Evolutionary conservation across 2,113 vertebrate genomes (phyloP), one percentile per base, ranked within the genome.

Genomic region (Ifrita kowaldi): DNA sequence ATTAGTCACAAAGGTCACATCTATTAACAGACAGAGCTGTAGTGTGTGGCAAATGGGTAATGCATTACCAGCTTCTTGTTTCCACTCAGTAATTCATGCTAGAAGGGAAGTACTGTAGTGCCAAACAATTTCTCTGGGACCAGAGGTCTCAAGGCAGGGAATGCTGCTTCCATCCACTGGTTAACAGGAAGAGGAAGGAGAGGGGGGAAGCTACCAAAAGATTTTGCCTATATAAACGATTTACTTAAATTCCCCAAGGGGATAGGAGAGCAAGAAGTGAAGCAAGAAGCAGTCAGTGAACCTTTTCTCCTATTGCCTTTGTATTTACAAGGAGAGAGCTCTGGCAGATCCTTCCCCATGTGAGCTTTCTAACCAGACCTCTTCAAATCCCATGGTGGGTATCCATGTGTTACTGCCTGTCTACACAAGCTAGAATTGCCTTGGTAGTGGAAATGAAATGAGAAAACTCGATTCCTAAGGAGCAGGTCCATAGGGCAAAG

Each of bases 1-100:
- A 21, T 88, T 70, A 94, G 79, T 92, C 90, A 81, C 87, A 85
- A 90, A 91, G 90, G 85, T 92, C 93, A 88, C 42, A 53, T 46
- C 92, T 92, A 46, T 67, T 88, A 86, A 74, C 42, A 87, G 84
- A 76, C 75, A 86, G 75, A 86, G 59, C 55, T 76, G 44, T n/a
- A 67, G 28, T 41, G 46, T 57, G 62, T 87, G 53, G 60, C 53
- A 85, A 96, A 50, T 0, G 13, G 47, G 55, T 96, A 71, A 89
- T 46, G 41, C 52, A 68, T n/a, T 52, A 35, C 59, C 52, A 74
- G 56, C 56, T 86, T 91, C 92, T 93, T 77, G 35, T 92, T 96
- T 89, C 93, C 82, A 88, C 50, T 19, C 73, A 84, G 73, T 80
- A 80, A 90, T 63, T 88, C 67, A 60, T 75, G 44, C 35, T 78